Evolutionary conservation across 2,888 invertebrate genomes (phyloP).

Genomic region (Eupeodes latifasciatus): DNA sequence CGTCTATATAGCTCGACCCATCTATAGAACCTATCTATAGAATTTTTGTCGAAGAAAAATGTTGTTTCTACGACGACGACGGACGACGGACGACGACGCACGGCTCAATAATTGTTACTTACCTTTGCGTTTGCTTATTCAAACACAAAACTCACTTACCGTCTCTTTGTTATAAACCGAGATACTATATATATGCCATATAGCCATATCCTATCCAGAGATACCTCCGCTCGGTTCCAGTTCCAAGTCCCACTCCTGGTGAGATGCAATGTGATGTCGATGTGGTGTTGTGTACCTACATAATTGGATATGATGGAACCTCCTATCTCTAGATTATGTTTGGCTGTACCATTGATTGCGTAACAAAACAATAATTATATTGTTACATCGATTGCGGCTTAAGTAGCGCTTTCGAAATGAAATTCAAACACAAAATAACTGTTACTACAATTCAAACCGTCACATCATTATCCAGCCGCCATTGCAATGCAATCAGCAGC

Average conservation of each 20-base stretch:
- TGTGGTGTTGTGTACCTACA: conserved; percentile 30
- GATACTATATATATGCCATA: not conserved
- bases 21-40: conserved; percentile 14
- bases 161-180: not conserved
- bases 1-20: conserved; percentile 11
- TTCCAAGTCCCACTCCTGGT: too few species aligned
- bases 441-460: conserved; percentile 8
- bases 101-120: conserved; percentile 71
- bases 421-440: conserved; percentile 28
- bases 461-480: not conserved
- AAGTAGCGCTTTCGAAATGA: conserved; percentile 41
- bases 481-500: not conserved
- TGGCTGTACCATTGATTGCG: conserved; percentile 17
- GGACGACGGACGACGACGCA: conserved; percentile 7
- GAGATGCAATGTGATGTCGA: not conserved
- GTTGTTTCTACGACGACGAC: not conserved
- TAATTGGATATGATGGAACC: conserved; percentile 65
- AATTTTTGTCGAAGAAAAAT: conserved; percentile 16
- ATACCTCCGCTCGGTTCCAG: too few species aligned
- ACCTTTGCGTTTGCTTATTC: conserved; percentile 75
- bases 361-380: conserved; percentile 46
- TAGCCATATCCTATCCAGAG: not conserved
- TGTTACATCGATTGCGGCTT: conserved; percentile 59
- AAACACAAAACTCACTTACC: conserved; percentile 68
- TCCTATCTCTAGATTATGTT: conserved; percentile 26